Conservation (phyloP, 2,888 invertebrate species). For the Tipula helvola region DNA sequence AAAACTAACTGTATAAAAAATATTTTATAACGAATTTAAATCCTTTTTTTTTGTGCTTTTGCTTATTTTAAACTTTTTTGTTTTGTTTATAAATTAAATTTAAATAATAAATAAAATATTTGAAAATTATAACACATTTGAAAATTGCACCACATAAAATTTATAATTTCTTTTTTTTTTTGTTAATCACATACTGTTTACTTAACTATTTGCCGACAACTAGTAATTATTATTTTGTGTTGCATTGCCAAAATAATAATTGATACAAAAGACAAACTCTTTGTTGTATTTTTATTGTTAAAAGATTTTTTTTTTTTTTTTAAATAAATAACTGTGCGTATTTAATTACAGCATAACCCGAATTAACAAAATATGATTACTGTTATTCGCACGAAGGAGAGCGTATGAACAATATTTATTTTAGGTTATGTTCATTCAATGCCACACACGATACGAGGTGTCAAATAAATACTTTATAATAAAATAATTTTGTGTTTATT, state of each 20-base stretch:
- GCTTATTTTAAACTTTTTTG: neutral
- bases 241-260: neutral
- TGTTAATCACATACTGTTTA: neutral
- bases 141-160: neutral
- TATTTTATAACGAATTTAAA: neutral
- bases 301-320: neutral
- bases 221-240: neutral
- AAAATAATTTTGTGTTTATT: neutral
- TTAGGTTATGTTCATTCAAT: neutral
- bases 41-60: neutral
- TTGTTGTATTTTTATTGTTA: neutral
- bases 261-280: neutral
- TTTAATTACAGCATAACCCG: neutral
- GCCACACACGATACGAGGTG: neutral
- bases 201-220: neutral
- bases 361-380: neutral
- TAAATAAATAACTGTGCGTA: neutral
- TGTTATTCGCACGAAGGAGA: neutral
- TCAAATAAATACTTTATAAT: neutral
- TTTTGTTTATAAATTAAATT: neutral
- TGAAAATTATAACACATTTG: neutral
- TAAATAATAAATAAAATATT: neutral
- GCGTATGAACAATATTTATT: neutral
- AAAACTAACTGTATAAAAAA: neutral
- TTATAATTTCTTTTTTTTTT: neutral